Percentiles rank a stretch among this genome's conserved stretches.
These are phyloP conservation scores for Thomomys bottae DNA, from an alignment of 2,113 vertebrate genomes.

Conservation along the genomic window DNA sequence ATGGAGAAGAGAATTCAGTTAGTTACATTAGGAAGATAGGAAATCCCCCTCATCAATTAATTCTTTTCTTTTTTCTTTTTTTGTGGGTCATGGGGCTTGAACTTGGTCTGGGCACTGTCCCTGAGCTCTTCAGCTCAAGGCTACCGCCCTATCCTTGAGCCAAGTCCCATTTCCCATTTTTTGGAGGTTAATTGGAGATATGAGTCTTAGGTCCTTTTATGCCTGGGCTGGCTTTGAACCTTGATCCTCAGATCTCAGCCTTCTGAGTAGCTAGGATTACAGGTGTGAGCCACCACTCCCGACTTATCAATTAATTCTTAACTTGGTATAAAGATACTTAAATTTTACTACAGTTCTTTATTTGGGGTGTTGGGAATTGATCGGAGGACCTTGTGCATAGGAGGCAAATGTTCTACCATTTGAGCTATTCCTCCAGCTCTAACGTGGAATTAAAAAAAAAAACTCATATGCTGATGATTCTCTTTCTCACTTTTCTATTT, in stretches of 20 bases:
- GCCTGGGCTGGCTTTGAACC: no score
- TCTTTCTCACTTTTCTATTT: constrained; percentile 31
- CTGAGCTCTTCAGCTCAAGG: no score
- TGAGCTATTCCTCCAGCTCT: background rate
- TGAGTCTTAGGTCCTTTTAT: no score
- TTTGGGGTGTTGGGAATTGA: background rate
- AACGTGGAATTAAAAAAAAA: background rate
- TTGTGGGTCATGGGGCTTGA: no score
- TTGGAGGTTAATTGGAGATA: no score
- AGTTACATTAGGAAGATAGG: background rate
- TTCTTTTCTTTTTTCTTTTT: no score
- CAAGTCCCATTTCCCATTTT: no score
- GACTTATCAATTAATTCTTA: background rate
- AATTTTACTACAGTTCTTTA: background rate
- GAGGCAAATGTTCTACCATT: background rate
- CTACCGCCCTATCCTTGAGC: no score
- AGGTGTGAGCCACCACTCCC: no score
- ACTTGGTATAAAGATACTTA: background rate
- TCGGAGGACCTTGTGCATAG: accelerated
- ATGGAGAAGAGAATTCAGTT: background rate
- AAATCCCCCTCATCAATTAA: background rate
- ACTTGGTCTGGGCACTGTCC: no score
- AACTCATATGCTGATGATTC: background rate
- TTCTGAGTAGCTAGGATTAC: no score
- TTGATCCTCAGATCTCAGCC: no score